Evolutionary conservation across 2,113 vertebrate genomes (phyloP).

Genomic region (Notarius lentiginosus): DNA sequence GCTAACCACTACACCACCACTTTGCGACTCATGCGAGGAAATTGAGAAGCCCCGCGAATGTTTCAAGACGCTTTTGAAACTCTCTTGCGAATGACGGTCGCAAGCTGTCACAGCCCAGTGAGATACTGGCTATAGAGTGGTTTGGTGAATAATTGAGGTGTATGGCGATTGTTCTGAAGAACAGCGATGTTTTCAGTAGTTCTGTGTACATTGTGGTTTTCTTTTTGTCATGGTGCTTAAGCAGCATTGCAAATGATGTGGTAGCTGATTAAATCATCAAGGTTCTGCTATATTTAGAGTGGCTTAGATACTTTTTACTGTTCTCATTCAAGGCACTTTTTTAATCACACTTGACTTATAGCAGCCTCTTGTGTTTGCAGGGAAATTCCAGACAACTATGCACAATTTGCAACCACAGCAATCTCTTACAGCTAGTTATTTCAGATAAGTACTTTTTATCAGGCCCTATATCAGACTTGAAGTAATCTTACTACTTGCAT

Average conservation of each 20-base stretch:
- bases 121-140: not conserved
- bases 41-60: too few species aligned
- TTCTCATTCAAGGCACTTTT: not conserved
- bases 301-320: not conserved
- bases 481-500: not conserved
- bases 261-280: not conserved
- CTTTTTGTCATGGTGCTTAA: not conserved
- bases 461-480: not conserved
- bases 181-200: not conserved
- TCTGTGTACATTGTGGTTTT: not conserved
- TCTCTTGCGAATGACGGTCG: too few species aligned
- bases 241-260: slow-evolving; percentile 5
- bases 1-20: too few species aligned
- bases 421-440: not conserved
- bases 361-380: not conserved
- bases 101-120: too few species aligned
- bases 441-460: not conserved
- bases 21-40: too few species aligned
- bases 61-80: too few species aligned
- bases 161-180: not conserved
- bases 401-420: not conserved
- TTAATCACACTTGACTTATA: not conserved
- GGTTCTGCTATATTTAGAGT: not conserved
- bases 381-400: not conserved
- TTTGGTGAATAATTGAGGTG: not conserved